These are phyloP conservation scores for Malthinus seriepunctatus DNA, from an alignment of 2,888 invertebrate genomes.

Conservation along the genomic window DNA sequence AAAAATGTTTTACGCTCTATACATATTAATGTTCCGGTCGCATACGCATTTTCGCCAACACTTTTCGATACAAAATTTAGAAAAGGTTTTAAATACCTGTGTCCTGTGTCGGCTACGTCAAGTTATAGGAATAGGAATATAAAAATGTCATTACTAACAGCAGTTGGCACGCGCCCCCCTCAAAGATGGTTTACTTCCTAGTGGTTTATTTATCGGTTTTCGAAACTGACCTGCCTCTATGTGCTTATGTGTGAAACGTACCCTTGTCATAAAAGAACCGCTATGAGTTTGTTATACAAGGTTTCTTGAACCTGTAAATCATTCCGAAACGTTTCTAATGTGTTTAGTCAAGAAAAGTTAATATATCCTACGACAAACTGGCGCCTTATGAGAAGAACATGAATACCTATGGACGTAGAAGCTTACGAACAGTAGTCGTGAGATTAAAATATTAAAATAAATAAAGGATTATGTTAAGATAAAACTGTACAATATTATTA, in stretches of 20 bases:
- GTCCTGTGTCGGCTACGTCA: too few relatives aligned
- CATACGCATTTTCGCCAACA: too few relatives aligned
- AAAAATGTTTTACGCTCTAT: too few relatives aligned
- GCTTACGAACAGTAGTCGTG: too few relatives aligned
- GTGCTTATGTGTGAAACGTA: slow-evolving; percentile 20
- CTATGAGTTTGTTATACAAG: not conserved
- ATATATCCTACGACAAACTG: slow-evolving; percentile 12
- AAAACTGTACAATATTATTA: too few relatives aligned
- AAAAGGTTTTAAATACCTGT: too few relatives aligned
- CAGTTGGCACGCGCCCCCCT: slow-evolving; percentile 16
- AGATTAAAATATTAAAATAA: too few relatives aligned
- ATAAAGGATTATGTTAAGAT: too few relatives aligned
- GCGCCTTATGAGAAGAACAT: slow-evolving; percentile 8
- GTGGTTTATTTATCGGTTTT: slow-evolving; percentile 14
- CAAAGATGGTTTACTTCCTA: not conserved
- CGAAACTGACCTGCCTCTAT: slow-evolving; percentile 25
- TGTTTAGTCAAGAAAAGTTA: slow-evolving; percentile 11
- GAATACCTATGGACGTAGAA: too few relatives aligned
- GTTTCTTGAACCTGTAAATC: slow-evolving; percentile 22
- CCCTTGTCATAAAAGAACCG: slow-evolving; percentile 22
- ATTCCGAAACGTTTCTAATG: slow-evolving; percentile 16
- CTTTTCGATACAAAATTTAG: too few relatives aligned
- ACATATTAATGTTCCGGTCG: too few relatives aligned
- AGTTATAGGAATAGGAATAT: too few relatives aligned
- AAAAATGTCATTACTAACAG: not conserved